Conservation (phyloP, 2,113 vertebrate genomes). For the Fulmarus glacialis region DNA sequence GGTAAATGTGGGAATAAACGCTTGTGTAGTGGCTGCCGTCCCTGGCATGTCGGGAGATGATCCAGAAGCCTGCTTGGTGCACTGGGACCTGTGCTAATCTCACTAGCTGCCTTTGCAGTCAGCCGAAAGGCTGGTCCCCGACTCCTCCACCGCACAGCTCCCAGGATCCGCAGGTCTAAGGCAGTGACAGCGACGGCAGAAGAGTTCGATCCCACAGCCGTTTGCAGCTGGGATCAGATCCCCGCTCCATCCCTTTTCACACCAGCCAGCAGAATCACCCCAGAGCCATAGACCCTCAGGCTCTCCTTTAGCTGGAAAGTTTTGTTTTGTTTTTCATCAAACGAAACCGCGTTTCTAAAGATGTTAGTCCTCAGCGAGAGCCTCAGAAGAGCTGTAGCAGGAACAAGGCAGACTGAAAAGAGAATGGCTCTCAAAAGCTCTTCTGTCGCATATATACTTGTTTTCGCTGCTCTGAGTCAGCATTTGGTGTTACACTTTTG, state of each 20-base stretch:
- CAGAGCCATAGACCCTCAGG: background rate
- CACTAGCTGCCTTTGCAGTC: background rate
- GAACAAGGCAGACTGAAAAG: background rate
- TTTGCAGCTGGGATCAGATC: background rate
- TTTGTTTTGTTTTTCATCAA: background rate
- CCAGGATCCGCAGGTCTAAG: background rate
- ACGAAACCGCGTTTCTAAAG: background rate
- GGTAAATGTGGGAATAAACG: background rate
- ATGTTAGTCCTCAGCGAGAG: background rate
- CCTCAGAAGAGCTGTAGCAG: background rate
- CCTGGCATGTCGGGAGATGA: background rate
- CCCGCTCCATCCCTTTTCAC: background rate
- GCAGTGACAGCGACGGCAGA: background rate
- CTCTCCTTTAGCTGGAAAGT: background rate
- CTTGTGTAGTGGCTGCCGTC: background rate
- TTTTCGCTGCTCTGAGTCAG: background rate
- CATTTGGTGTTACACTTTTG: background rate
- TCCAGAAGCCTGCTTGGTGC: background rate
- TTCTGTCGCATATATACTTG: background rate
- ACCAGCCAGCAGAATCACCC: background rate
- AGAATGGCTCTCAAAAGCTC: background rate
- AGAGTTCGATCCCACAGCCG: accelerated
- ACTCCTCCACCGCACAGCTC: background rate
- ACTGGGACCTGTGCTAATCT: background rate
- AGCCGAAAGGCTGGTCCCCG: background rate